Conservation (phyloP, 2,888 invertebrate species). For the Nezara viridula region DNA sequence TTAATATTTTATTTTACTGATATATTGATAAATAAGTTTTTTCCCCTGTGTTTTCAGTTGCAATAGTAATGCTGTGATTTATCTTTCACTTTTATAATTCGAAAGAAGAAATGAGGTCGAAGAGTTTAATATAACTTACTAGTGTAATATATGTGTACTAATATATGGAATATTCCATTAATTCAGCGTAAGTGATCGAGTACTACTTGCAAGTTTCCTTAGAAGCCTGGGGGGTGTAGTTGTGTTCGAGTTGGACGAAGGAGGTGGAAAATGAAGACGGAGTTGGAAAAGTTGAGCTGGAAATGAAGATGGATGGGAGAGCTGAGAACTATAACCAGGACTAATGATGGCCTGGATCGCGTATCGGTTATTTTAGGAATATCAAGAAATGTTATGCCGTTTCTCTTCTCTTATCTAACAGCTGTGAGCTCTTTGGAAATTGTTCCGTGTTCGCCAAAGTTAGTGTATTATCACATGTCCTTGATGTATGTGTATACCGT, state of each 20-base stretch:
- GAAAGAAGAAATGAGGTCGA: no score
- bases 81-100: no score
- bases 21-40: no score
- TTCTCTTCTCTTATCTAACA: neutral
- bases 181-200: neutral
- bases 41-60: no score
- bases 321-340: neutral
- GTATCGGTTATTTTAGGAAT: constrained; percentile 31
- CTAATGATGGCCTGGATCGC: neutral
- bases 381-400: neutral
- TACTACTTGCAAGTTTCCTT: neutral
- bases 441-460: no score
- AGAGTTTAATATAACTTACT: no score
- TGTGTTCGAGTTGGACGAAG: neutral
- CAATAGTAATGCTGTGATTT: no score
- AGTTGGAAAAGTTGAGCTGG: neutral
- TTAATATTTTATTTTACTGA: no score
- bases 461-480: no score
- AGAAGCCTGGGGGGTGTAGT: neutral
- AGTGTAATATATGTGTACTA: no score
- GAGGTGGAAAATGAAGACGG: neutral
- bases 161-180: neutral
- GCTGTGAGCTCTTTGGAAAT: neutral
- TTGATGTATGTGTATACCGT: no score
- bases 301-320: constrained; percentile 23